Evolutionary conservation across 2,113 vertebrate genomes (phyloP).

Genomic region (Hemiprocne comata): DNA sequence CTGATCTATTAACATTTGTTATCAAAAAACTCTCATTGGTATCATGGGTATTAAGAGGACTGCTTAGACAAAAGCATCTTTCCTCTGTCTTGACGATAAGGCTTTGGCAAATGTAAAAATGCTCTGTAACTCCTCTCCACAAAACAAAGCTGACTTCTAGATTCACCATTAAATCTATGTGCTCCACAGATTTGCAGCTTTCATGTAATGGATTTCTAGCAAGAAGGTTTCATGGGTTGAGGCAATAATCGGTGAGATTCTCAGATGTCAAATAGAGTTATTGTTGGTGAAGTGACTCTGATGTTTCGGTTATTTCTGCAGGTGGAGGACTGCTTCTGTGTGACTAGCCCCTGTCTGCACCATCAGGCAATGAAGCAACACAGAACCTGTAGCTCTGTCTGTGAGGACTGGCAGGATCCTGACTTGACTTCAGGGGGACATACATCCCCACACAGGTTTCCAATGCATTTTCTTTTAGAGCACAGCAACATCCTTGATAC

Average conservation of each 20-base stretch:
- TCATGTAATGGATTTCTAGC: neutral
- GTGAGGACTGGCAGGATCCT: neutral
- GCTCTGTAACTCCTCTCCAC: neutral
- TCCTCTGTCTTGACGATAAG: constrained; percentile 39
- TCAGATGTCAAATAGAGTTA: neutral
- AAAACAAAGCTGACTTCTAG: neutral
- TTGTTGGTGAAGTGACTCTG: neutral
- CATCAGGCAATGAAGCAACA: neutral
- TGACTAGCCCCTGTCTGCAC: too few relatives aligned
- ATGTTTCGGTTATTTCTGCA: neutral
- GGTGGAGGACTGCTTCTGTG: neutral
- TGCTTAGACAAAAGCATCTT: constrained; percentile 39
- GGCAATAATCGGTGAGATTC: neutral
- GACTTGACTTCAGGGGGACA: neutral
- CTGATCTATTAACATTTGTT: constrained; percentile 29
- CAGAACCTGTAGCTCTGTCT: neutral
- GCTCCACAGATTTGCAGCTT: neutral
- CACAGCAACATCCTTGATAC: neutral
- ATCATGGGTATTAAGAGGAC: constrained; percentile 12
- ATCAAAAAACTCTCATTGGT: neutral
- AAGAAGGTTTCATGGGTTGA: neutral
- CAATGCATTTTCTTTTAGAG: neutral
- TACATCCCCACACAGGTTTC: neutral
- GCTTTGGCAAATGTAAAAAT: constrained; percentile 22
- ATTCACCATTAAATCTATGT: neutral